Conservation (phyloP, 1,140 invertebrate species). For the Oppia nitens region DNA sequence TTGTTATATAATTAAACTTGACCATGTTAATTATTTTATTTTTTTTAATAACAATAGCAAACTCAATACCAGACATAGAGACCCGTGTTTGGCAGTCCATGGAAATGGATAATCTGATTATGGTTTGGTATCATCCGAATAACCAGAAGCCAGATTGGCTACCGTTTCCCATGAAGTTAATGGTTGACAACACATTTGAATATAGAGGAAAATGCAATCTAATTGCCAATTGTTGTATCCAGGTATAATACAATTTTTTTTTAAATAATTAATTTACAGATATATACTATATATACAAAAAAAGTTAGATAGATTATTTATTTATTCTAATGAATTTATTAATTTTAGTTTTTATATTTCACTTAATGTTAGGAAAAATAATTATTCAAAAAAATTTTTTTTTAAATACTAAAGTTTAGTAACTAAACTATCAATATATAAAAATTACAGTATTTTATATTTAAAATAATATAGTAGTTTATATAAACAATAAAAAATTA, state of each 20-base stretch:
- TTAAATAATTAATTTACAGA: neutral
- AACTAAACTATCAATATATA: too few relatives aligned
- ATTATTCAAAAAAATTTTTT: too few relatives aligned
- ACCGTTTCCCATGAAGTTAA: conserved; percentile 34
- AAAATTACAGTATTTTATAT: too few relatives aligned
- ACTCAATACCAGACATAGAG: conserved; percentile 24
- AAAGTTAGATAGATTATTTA: too few relatives aligned
- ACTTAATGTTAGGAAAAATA: too few relatives aligned
- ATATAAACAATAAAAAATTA: too few relatives aligned
- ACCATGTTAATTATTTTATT: neutral
- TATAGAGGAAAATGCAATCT: conserved; percentile 55
- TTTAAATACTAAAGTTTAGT: too few relatives aligned
- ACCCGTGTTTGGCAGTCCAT: conserved; percentile 42
- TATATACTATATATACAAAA: too few relatives aligned
- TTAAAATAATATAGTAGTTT: too few relatives aligned
- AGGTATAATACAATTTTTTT: conserved; percentile 4
- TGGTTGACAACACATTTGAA: conserved; percentile 39
- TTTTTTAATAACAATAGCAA: neutral
- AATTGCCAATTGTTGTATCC: conserved; percentile 39
- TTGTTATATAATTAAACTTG: neutral
- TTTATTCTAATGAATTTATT: too few relatives aligned
- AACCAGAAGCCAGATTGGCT: conserved; percentile 42
- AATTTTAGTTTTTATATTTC: too few relatives aligned
- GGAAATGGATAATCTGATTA: conserved; percentile 55
- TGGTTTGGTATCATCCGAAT: conserved; percentile 61